phyloP scores from a whole-genome alignment of 1,140 invertebrate species.

The Holotrichia oblita region DNA sequence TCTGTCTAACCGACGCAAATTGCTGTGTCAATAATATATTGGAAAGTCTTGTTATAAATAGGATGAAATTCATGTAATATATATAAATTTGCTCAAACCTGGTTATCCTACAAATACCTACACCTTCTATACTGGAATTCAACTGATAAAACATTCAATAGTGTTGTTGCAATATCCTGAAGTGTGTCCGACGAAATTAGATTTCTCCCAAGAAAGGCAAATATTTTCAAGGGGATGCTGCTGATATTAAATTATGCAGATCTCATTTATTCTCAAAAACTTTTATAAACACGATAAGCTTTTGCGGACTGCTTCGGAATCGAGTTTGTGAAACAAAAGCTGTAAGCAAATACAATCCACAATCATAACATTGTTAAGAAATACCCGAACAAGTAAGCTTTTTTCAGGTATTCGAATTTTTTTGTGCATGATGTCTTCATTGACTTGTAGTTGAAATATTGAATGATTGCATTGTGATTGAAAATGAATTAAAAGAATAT shows the following conservation, averaged over 20 bases:
- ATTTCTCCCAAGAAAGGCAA: background rate
- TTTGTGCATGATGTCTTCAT: background rate
- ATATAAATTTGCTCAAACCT: no score
- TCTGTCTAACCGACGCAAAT: no score
- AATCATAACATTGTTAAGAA: background rate
- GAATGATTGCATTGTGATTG: no score
- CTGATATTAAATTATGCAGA: conserved; percentile 19
- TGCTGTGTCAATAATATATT: no score
- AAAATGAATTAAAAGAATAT: conserved; percentile 4
- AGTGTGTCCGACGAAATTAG: background rate
- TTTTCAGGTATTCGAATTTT: background rate
- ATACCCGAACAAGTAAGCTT: background rate
- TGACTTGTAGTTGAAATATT: no score
- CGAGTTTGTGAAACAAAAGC: conserved; percentile 10
- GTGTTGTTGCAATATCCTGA: no score
- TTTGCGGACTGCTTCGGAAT: background rate
- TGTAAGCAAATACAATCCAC: conserved; percentile 9
- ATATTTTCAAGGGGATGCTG: background rate
- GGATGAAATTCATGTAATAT: no score
- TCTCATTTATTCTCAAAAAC: background rate
- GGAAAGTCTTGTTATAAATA: no score
- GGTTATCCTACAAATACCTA: no score
- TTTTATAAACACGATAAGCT: background rate
- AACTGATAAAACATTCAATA: no score
- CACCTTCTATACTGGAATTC: no score